Conservation (phyloP, 2,113 vertebrate species). For the Neolamprologus longior region DNA sequence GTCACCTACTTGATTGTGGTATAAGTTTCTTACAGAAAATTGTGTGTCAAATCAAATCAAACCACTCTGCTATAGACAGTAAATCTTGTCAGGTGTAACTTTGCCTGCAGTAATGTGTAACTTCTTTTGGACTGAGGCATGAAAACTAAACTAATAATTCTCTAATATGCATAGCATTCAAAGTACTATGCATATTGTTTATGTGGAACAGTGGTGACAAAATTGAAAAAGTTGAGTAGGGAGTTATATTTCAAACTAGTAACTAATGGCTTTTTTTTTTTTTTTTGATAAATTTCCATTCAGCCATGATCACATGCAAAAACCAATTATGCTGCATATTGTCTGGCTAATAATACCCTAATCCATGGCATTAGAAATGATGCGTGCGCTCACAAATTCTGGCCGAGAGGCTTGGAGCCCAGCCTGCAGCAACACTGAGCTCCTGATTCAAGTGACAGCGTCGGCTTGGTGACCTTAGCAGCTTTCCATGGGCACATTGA, state of each 20-base stretch:
- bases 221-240: not conserved
- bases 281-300: not conserved
- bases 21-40: not conserved
- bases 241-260: not conserved
- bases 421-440: constrained; percentile 21
- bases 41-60: not conserved
- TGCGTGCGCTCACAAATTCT: constrained; percentile 13
- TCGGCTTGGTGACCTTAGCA: constrained; percentile 74
- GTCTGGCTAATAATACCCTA: constrained; percentile 12
- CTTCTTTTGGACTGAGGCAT: not conserved
- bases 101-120: not conserved
- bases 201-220: not conserved
- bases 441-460: constrained; percentile 43
- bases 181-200: not conserved
- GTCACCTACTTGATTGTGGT: not conserved
- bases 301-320: not conserved
- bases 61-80: not conserved
- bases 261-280: not conserved
- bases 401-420: constrained; percentile 13
- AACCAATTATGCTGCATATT: constrained; percentile 31
- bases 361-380: constrained; percentile 22
- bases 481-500: constrained; percentile 76
- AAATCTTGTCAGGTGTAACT: not conserved
- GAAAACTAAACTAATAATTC: not conserved
- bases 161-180: not conserved